A percentile compares a stretch with the other conserved stretches of the same genome.
These are phyloP conservation scores for Tonatia bakeri DNA, from an alignment of 2,113 vertebrate species.

Conservation along the genomic window DNA sequence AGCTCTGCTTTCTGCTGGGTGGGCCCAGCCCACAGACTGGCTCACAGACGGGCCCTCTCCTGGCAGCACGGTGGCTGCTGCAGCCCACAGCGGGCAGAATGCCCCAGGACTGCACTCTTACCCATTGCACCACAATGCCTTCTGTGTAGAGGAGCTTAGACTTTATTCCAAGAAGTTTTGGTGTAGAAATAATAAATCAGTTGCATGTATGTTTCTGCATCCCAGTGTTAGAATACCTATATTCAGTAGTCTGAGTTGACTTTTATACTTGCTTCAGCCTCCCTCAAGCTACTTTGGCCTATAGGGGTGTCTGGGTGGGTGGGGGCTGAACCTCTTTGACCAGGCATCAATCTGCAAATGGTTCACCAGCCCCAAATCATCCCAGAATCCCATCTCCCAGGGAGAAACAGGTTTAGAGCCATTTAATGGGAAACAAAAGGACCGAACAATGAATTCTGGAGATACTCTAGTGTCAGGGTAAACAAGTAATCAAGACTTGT, in stretches of 20 bases:
- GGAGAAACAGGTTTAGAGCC: background rate
- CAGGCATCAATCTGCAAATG: background rate
- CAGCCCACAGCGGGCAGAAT: no score
- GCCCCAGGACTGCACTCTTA: background rate
- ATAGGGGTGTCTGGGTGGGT: background rate
- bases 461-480: background rate
- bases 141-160: background rate
- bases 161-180: background rate
- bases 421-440: background rate
- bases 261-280: background rate
- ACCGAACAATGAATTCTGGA: background rate
- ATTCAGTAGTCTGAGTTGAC: background rate
- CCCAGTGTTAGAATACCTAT: background rate
- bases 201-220: background rate
- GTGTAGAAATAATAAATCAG: background rate
- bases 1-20: background rate
- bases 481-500: background rate
- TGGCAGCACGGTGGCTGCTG: background rate
- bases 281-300: background rate
- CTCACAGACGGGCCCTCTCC: background rate
- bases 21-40: no score
- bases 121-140: background rate
- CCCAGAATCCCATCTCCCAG: background rate
- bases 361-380: background rate
- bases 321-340: background rate